Evolutionary conservation across 2,888 invertebrate species (phyloP).

Genomic region (Deladenus siricidicola): DNA sequence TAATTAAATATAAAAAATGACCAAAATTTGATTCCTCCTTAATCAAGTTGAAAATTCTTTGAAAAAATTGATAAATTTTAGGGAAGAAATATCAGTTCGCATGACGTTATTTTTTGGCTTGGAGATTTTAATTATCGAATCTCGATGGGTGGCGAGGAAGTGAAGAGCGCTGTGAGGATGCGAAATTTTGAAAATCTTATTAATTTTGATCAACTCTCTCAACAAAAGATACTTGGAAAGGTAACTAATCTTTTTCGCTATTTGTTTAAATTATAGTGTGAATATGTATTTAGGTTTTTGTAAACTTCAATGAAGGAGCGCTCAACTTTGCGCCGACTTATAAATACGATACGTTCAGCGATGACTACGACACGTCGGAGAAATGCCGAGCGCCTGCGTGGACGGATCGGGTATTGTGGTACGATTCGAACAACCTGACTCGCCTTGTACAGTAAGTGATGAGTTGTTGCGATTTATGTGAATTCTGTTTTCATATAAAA

Average conservation of each 20-base stretch:
- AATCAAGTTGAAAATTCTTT: too few species aligned
- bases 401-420: conserved; percentile 95
- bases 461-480: too few species aligned
- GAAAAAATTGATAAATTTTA: conserved; percentile 40
- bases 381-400: conserved; percentile 93
- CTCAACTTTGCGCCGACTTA: conserved; percentile 90
- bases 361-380: conserved; percentile 97
- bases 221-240: conserved; percentile 55
- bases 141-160: conserved; percentile 70
- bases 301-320: conserved; percentile 83
- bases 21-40: too few species aligned
- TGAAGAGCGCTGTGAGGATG: conserved; percentile 72
- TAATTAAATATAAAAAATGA: too few species aligned
- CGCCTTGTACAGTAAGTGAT: conserved; percentile 27
- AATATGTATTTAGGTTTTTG: conserved; percentile 64
- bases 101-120: conserved; percentile 98
- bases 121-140: conserved; percentile 98
- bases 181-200: conserved; percentile 70
- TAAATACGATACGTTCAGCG: conserved; percentile 95
- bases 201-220: conserved; percentile 75
- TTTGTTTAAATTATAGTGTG: too few species aligned
- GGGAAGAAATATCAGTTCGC: conserved; percentile 80
- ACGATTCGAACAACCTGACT: conserved; percentile 53
- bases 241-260: conserved; percentile 33
- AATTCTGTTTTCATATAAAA: background rate